Evolutionary conservation across 2,113 vertebrate genomes (phyloP).

Genomic region (Saccopteryx bilineata): DNA sequence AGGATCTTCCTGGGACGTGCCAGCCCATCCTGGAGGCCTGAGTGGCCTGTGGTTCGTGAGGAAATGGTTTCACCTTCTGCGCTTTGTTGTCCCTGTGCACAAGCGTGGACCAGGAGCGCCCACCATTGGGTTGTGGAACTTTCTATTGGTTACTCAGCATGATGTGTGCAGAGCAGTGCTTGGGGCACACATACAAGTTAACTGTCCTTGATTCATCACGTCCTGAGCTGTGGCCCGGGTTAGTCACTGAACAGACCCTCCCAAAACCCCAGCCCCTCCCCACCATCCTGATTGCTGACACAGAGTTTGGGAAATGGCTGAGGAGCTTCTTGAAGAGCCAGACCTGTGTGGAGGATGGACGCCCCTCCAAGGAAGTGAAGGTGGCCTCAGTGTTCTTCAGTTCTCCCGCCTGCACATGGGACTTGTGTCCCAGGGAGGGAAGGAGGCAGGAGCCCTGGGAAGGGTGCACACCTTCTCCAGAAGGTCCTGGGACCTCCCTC

Average conservation of each 20-base stretch:
- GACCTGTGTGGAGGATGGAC: accelerated
- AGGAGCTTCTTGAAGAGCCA: neutral
- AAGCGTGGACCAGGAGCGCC: neutral
- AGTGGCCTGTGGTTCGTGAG: neutral
- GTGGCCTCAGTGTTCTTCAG: accelerated
- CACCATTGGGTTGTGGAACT: accelerated
- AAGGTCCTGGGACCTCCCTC: neutral
- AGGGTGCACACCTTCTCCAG: neutral
- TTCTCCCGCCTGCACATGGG: neutral
- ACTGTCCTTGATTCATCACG: no score
- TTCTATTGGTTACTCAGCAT: accelerated
- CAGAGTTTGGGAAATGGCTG: neutral
- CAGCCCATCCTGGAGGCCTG: accelerated
- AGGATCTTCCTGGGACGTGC: neutral
- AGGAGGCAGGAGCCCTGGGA: neutral
- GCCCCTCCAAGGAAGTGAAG: neutral
- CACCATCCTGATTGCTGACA: neutral
- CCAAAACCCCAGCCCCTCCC: neutral
- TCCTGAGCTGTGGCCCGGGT: neutral
- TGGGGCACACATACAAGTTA: accelerated
- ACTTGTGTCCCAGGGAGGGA: neutral
- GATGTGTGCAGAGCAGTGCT: accelerated
- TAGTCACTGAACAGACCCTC: neutral
- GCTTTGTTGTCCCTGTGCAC: neutral
- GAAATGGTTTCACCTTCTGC: neutral